These are phyloP conservation scores for Gorsachius magnificus DNA, from an alignment of 2,797 vertebrate species.

Conservation along the genomic window DNA sequence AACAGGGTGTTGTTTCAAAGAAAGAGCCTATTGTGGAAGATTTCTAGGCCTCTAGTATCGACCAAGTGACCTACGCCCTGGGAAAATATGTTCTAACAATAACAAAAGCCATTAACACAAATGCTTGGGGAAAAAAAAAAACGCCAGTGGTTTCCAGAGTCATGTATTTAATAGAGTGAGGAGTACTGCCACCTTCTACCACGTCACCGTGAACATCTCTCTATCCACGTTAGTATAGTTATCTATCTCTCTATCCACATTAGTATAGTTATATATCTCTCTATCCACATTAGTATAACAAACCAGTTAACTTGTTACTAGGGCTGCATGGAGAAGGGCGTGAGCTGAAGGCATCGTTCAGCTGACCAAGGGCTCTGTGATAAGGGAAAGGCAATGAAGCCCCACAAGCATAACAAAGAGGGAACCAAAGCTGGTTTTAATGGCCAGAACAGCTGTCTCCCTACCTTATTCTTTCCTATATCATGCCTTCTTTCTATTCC, in stretches of 20 bases:
- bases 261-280: background rate
- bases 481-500: background rate
- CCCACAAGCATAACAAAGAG: background rate
- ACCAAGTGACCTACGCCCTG: background rate
- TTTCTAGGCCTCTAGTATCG: background rate
- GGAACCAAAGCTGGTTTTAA: background rate
- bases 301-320: background rate
- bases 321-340: background rate
- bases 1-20: constrained; percentile 18
- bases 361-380: background rate
- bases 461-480: background rate
- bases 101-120: constrained; percentile 19
- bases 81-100: constrained; percentile 20
- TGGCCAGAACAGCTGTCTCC: background rate
- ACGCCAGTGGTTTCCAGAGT: background rate
- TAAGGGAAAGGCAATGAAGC: background rate
- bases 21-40: background rate
- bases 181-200: background rate
- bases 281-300: background rate
- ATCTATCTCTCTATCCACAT: no score
- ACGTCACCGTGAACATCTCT: background rate
- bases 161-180: background rate
- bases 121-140: background rate
- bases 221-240: background rate
- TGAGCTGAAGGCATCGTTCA: background rate